Evolutionary conservation across 37 sponge, comb jelly and placozoan species (phyloP).

Genomic region (Eunapius fragilis): DNA sequence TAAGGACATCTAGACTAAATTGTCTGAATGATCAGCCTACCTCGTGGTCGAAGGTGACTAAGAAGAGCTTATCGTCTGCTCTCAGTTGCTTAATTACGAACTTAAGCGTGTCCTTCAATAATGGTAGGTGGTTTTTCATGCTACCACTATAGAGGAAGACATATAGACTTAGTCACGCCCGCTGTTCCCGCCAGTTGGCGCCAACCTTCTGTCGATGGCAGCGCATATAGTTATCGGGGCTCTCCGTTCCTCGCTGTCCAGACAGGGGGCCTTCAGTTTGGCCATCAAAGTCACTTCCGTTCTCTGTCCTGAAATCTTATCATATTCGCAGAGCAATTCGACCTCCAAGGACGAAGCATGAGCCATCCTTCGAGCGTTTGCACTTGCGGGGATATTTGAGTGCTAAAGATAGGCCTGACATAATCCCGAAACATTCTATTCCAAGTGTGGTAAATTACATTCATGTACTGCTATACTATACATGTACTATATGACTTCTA

Average conservation of each 20-base stretch:
- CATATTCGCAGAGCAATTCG: conserved; percentile 60
- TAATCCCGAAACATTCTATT: background rate
- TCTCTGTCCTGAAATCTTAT: conserved; percentile 40
- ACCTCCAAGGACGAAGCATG: conserved; percentile 35
- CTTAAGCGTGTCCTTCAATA: conserved; percentile 81
- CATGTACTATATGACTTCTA: too few relatives aligned
- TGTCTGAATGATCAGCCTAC: conserved; percentile 17
- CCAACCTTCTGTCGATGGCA: conserved; percentile 90
- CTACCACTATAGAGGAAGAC: conserved; percentile 70
- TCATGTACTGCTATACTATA: too few relatives aligned
- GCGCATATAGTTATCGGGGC: conserved; percentile 93
- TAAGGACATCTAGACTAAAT: background rate
- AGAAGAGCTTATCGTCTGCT: conserved; percentile 74
- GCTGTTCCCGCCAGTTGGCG: background rate
- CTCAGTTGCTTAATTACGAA: conserved; percentile 93
- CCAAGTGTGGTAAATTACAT: too few relatives aligned
- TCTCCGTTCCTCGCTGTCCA: conserved; percentile 63
- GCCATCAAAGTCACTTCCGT: conserved; percentile 70
- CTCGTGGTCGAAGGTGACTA: conserved; percentile 90
- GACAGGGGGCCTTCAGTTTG: conserved; percentile 43
- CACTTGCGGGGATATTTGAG: background rate
- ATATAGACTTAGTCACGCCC: background rate
- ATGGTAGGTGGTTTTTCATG: conserved; percentile 89
- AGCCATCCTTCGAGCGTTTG: background rate
- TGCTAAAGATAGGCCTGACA: background rate